A percentile compares a stretch with the other conserved stretches of the same genome.
Evolutionary conservation across 1,140 invertebrate genomes (phyloP).

Genomic region (Palaemon carinicauda): DNA sequence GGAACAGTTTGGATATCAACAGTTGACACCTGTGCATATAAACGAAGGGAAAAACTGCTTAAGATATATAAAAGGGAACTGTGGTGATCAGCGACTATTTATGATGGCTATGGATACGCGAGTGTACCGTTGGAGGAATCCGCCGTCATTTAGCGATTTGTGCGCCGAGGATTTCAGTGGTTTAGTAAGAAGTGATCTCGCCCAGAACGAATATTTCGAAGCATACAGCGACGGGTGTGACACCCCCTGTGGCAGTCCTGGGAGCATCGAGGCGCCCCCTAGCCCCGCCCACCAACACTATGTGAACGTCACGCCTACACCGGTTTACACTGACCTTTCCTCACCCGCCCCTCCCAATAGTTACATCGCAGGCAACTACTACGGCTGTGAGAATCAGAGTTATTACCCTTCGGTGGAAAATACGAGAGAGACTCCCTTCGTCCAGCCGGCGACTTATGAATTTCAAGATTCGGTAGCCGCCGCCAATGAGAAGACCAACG

Average conservation of each 20-base stretch:
- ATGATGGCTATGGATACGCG: constrained; percentile 26
- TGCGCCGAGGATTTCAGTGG: constrained; percentile 26
- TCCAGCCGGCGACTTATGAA: neutral
- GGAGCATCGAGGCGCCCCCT: constrained; percentile 17
- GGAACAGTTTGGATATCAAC: neutral
- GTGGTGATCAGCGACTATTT: neutral
- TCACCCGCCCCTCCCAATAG: neutral
- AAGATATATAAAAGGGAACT: too few species aligned
- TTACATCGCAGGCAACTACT: neutral
- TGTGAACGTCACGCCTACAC: constrained; percentile 10
- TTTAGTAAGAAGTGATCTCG: constrained; percentile 24
- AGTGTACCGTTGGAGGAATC: constrained; percentile 31
- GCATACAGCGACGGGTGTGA: constrained; percentile 37
- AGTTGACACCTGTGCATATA: neutral
- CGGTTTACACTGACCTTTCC: constrained; percentile 36
- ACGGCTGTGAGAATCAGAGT: constrained; percentile 3
- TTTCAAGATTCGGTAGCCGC: neutral
- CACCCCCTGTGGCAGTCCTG: constrained; percentile 31
- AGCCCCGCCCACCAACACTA: constrained; percentile 23
- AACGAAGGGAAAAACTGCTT: neutral
- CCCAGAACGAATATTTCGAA: constrained; percentile 24
- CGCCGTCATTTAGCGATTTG: constrained; percentile 28
- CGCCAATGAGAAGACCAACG: neutral
- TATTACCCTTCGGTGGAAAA: neutral
- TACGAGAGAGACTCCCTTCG: neutral